A percentile compares a stretch with the other conserved stretches of the same genome.
Evolutionary conservation across 1,140 invertebrate species (phyloP).

Genomic region (Zaprionus capensis): DNA sequence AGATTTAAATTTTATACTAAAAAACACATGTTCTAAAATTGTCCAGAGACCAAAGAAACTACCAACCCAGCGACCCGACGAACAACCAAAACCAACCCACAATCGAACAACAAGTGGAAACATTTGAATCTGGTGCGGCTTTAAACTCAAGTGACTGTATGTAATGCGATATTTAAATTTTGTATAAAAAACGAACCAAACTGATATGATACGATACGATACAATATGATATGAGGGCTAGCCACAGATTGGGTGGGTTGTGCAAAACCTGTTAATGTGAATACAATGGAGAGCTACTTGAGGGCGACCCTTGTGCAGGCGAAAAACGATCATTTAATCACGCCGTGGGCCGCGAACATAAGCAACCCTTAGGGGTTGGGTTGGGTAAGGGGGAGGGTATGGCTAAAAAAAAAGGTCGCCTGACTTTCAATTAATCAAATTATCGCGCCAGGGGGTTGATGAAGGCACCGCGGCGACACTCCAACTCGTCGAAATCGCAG

Average conservation of each 20-base stretch:
- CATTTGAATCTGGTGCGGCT: conserved; percentile 67
- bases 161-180: conserved; percentile 83
- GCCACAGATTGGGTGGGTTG: conserved; percentile 47
- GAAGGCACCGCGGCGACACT: conserved; percentile 34
- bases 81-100: conserved; percentile 4
- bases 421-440: conserved; percentile 83
- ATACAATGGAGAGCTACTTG: conserved; percentile 76
- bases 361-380: conserved; percentile 31
- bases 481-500: conserved; percentile 50
- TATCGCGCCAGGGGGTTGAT: conserved; percentile 58
- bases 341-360: conserved; percentile 19
- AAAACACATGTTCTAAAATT: conserved; percentile 78
- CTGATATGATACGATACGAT: conserved; percentile 50
- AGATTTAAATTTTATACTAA: conserved; percentile 73
- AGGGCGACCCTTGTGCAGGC: conserved; percentile 33
- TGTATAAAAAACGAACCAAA: conserved; percentile 34
- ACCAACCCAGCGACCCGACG: conserved; percentile 18
- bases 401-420: conserved; percentile 59
- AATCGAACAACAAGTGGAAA: conserved; percentile 63
- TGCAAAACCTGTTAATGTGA: conserved; percentile 73
- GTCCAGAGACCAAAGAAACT: conserved; percentile 54
- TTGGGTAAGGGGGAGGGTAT: conserved; percentile 14
- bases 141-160: conserved; percentile 76
- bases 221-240: conserved; percentile 40
- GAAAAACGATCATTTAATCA: conserved; percentile 62